Evolutionary conservation across 2,888 invertebrate genomes (phyloP), one percentile per base, ranked within the genome.

Genomic region (Meliscaeva auricollis): DNA sequence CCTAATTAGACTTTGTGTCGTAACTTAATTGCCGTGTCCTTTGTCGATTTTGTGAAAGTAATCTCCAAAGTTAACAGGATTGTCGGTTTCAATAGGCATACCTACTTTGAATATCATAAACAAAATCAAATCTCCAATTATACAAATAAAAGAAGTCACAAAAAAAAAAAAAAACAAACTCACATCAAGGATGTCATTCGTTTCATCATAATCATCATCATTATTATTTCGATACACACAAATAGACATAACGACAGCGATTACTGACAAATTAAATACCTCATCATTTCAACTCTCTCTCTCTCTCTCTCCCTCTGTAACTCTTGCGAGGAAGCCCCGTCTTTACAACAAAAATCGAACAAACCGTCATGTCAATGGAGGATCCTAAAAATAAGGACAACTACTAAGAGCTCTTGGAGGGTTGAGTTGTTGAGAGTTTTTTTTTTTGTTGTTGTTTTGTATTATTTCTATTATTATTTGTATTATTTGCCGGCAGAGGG

Each of bases 401-500:
- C n/a, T n/a, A n/a, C n/a, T n/a, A n/a, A n/a, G n/a, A n/a, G 44
- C 50, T 68, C 60, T 7, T 60, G 30, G 15, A 46, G 11, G 22
- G 44, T 35, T 62, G 60, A 56, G 68, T 4, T 13, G 44, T 35
- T 62, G 60, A 56, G 68, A 5, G 56, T 22, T 60, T 22, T 60
- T 58, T 35, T 17, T 58, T 35, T 58, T 48, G 8, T 17, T 58
- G 17, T 58, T 48, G 8, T 56, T 58, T 26, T 26, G 2, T 46
- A 64, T 68, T 77, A 60, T 68, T 73, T 70, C 70, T 72, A 64
- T 81, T 50, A 85, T 85, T 85, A 81, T 81, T 60, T 15, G 2
- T 20, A n/a, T n/a, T n/a, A n/a, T 80, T 72, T 69, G 54, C 41
- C 15, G 72, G 20, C 9, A 13, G 44, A 15, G 15, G 15, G 9